Evolutionary conservation across 2,888 invertebrate genomes (phyloP).

Genomic region (Balanococcus diminutus): DNA sequence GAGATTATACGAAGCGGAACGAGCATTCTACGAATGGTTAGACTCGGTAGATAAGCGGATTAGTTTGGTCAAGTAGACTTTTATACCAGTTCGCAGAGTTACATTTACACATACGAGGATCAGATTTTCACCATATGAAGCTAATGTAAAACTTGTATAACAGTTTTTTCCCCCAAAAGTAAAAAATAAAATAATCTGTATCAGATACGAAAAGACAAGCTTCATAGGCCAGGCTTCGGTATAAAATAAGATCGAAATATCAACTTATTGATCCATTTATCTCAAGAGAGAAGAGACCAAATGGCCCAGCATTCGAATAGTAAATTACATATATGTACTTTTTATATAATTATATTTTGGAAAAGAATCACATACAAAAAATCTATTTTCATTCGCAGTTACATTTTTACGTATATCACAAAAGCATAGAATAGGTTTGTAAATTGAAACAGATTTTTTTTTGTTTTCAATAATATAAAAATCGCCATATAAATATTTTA

Average conservation of each 20-base stretch:
- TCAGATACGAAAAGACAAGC: no score
- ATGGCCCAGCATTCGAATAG: not conserved
- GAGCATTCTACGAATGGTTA: not conserved
- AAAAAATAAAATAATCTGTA: no score
- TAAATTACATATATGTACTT: not conserved
- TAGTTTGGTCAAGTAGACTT: not conserved
- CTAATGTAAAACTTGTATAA: no score
- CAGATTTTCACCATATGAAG: not conserved
- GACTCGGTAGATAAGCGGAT: slow-evolving; percentile 6
- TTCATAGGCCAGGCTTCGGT: no score
- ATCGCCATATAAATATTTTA: not conserved
- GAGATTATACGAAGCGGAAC: slow-evolving; percentile 17
- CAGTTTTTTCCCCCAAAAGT: no score
- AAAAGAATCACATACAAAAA: not conserved
- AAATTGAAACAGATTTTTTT: not conserved
- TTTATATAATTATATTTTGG: not conserved
- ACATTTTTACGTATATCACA: no score
- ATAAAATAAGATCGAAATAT: not conserved
- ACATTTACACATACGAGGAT: not conserved
- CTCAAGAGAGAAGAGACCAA: not conserved
- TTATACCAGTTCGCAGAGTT: no score
- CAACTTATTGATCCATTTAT: not conserved
- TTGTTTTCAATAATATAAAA: no score
- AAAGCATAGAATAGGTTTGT: not conserved
- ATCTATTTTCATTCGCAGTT: not conserved